Base-by-base conservation (phyloP, 2,113 vertebrate species). In the Bufo bufo region DNA sequence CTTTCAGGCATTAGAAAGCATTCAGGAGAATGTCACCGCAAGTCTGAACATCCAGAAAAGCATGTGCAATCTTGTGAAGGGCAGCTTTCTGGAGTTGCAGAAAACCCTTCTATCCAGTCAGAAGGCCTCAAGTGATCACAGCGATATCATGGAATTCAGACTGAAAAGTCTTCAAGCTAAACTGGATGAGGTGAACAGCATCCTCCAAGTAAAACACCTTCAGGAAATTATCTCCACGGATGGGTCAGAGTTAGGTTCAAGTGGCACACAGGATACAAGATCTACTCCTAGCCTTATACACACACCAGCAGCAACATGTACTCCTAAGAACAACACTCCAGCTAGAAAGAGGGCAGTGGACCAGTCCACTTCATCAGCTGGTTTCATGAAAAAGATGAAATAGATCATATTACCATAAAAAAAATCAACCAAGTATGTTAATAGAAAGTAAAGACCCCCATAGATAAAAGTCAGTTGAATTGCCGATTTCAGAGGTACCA, bases 21-120 rank as follows among this genome's bases (percentile, higher is more conserved):
- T 88, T 8, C 81, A 82, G n/a, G 54, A 43, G 5, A 50, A 5
- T 66, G 6, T 84, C 5, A 19, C n/a, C 16, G 17, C 11, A n/a
- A 75, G 45, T 2, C 72, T 84, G 23, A 54, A 20, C 2, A 59
- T 66, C 14, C 87, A 88, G 49, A 84, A 56, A 47, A 84, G 66
- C 77, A 77, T 56, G 58, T 65, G 47, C 43, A 14, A 6, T 0
- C 23, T 84, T 33, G n/a, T 88, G 33, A 88, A 77, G 54, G 45
- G 13, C 58, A 88, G 83, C 72, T 66, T 84, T 6, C 19, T 54
- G 14, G 87, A 84, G 72, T 19, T 83, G 69, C 80, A 77, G 20
- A 77, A 77, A 9, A 77, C 81, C 16, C 61, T 77, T 19, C 20
- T 66, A 16, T 74, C 54, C 20, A n/a, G 9, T 13, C 45, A 84